These are phyloP conservation scores for Coronaproctus castanopsis DNA, from an alignment of 2,888 invertebrate species.

Conservation along the genomic window DNA sequence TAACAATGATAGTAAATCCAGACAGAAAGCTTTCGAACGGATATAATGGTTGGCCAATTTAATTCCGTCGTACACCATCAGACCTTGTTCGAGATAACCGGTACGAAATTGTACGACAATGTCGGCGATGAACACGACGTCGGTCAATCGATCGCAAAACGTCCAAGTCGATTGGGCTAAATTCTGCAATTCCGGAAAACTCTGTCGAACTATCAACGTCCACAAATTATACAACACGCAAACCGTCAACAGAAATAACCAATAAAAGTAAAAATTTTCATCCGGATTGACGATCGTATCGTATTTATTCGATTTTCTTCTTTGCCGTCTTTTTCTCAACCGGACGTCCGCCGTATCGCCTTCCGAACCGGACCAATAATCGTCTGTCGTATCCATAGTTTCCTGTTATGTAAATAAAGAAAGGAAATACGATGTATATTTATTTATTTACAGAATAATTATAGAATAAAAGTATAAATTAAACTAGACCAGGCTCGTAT, in stretches of 20 bases:
- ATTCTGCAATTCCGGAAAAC: constrained; percentile 71
- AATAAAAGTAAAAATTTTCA: constrained; percentile 88
- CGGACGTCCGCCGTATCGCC: constrained; percentile 28
- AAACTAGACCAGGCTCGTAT: too few species aligned
- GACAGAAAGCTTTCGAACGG: constrained; percentile 57
- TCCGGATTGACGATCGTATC: constrained; percentile 80
- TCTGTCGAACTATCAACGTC: constrained; percentile 86
- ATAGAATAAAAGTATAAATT: too few species aligned
- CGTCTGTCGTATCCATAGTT: constrained; percentile 29
- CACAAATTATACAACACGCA: constrained; percentile 88
- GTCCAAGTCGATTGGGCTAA: constrained; percentile 57
- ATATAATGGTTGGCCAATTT: constrained; percentile 79
- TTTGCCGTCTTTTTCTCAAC: constrained; percentile 38
- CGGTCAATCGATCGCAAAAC: constrained; percentile 63
- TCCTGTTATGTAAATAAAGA: constrained; percentile 24
- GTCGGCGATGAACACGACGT: constrained; percentile 70
- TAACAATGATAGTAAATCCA: constrained; percentile 61
- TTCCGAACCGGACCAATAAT: constrained; percentile 31
- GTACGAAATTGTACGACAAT: constrained; percentile 80
- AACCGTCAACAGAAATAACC: constrained; percentile 71
- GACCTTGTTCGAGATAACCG: constrained; percentile 74
- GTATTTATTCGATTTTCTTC: constrained; percentile 41
- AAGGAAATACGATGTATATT: background rate
- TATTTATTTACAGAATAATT: too few species aligned
- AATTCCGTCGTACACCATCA: constrained; percentile 66